Percentiles rank a stretch among this genome's conserved stretches.
Evolutionary conservation across 2,888 invertebrate species (phyloP).

Genomic region (Baronia brevicornis): DNA sequence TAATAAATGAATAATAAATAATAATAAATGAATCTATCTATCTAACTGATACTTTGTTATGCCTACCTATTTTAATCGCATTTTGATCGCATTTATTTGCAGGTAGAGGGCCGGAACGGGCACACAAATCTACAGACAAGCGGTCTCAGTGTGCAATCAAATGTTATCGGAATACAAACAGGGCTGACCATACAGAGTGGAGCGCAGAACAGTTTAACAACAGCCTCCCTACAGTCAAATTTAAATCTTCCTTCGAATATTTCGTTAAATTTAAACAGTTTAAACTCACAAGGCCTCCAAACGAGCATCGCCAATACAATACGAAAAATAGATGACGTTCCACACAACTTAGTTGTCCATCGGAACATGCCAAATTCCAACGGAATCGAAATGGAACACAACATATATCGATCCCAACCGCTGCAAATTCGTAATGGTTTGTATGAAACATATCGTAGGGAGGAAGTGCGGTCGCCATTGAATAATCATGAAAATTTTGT

Average conservation of each 20-base stretch:
- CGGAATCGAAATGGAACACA: slow-evolving; percentile 58
- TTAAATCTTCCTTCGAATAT: slow-evolving; percentile 48
- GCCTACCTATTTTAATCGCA: too few species aligned
- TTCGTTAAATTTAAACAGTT: slow-evolving; percentile 45
- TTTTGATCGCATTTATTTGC: slow-evolving; percentile 16
- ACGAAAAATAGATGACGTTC: slow-evolving; percentile 42
- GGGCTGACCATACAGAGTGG: slow-evolving; percentile 33
- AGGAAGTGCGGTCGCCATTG: slow-evolving; percentile 46
- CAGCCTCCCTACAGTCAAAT: slow-evolving; percentile 39
- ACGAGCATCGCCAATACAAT: slow-evolving; percentile 48
- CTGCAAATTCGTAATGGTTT: slow-evolving; percentile 52
- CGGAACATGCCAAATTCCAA: slow-evolving; percentile 42
- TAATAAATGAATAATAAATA: too few species aligned
- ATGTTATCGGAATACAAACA: slow-evolving; percentile 46
- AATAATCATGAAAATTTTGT: slow-evolving; percentile 56
- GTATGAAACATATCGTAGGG: slow-evolving; percentile 50
- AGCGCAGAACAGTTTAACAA: slow-evolving; percentile 28
- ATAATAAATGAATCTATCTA: too few species aligned
- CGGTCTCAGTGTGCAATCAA: slow-evolving; percentile 36
- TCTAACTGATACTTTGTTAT: too few species aligned
- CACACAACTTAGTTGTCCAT: slow-evolving; percentile 59
- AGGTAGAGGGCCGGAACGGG: slow-evolving; percentile 64
- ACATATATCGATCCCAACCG: slow-evolving; percentile 34
- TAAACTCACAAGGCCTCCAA: slow-evolving; percentile 34
- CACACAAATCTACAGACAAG: slow-evolving; percentile 45